Evolutionary conservation across 2,113 vertebrate species (phyloP).

Genomic region (Myotis yumanensis): DNA sequence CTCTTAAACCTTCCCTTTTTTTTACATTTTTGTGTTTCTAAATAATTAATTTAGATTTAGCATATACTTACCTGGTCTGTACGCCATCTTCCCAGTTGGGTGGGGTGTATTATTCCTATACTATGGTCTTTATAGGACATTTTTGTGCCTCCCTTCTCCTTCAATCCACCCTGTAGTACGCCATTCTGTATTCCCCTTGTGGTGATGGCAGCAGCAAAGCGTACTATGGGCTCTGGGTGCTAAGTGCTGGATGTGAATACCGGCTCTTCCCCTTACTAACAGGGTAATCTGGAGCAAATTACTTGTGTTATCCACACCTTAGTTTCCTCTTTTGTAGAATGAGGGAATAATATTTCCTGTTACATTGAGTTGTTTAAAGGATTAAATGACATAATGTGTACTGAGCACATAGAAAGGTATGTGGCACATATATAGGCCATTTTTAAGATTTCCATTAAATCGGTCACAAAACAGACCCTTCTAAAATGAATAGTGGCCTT

Average conservation of each 20-base stretch:
- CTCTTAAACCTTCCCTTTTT: too few relatives aligned
- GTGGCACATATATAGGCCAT: neutral
- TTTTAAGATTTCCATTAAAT: neutral
- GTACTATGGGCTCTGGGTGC: fast-evolving
- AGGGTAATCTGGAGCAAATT: too few relatives aligned
- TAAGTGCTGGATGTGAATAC: too few relatives aligned
- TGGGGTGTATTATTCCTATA: neutral
- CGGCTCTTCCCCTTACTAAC: neutral
- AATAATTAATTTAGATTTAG: neutral
- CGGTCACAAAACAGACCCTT: neutral
- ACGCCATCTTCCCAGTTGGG: neutral
- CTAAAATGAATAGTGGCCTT: neutral
- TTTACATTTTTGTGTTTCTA: neutral
- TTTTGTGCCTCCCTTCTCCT: neutral
- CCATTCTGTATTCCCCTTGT: neutral
- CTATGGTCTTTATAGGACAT: neutral
- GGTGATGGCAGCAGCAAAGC: neutral
- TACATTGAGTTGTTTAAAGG: neutral
- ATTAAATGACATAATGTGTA: neutral
- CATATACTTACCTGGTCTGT: neutral
- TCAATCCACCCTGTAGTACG: neutral
- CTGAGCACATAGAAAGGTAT: neutral
- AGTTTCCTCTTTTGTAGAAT: neutral
- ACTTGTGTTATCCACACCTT: neutral
- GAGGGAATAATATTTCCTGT: neutral